Conservation (phyloP, 2,797 vertebrate genomes). For the Parambassis ranga region DNA sequence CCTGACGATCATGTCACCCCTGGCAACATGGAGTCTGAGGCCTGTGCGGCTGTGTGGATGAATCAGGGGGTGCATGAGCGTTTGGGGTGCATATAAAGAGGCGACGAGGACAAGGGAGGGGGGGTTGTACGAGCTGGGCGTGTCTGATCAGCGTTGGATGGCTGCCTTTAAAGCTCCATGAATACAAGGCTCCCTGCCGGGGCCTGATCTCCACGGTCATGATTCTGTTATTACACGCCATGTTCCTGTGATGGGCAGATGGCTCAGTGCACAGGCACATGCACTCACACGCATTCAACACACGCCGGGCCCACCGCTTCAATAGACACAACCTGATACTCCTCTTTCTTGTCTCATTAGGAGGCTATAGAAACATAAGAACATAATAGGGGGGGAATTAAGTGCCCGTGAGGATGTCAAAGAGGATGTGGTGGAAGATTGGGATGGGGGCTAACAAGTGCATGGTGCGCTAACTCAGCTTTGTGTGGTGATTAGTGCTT, state of each 20-base stretch:
- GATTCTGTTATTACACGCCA: conserved; percentile 95
- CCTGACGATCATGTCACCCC: conserved; percentile 89
- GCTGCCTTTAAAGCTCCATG: conserved; percentile 92
- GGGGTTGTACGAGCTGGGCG: conserved; percentile 77
- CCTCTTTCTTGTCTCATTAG: conserved; percentile 97
- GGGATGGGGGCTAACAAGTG: conserved; percentile 71
- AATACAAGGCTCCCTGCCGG: conserved; percentile 92
- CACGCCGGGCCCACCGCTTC: conserved; percentile 80
- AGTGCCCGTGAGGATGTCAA: conserved; percentile 92
- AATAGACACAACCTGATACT: conserved; percentile 94
- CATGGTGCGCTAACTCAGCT: conserved; percentile 58
- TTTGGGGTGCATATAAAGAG: conserved; percentile 52
- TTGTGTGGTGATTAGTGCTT: conserved; percentile 74
- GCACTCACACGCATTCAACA: conserved; percentile 88
- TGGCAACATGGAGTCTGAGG: conserved; percentile 86
- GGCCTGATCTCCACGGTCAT: conserved; percentile 86
- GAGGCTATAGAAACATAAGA: conserved; percentile 84
- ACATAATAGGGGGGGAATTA: conserved; percentile 99
- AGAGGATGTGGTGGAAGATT: conserved; percentile 65
- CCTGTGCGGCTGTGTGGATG: conserved; percentile 48
- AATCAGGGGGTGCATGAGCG: conserved; percentile 27
- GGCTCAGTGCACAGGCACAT: conserved; percentile 89
- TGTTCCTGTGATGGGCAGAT: conserved; percentile 93
- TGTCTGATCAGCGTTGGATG: conserved; percentile 90
- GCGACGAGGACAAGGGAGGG: neutral